phyloP scores from a whole-genome alignment of 2,888 invertebrate species.

The Campoplex nolae region DNA sequence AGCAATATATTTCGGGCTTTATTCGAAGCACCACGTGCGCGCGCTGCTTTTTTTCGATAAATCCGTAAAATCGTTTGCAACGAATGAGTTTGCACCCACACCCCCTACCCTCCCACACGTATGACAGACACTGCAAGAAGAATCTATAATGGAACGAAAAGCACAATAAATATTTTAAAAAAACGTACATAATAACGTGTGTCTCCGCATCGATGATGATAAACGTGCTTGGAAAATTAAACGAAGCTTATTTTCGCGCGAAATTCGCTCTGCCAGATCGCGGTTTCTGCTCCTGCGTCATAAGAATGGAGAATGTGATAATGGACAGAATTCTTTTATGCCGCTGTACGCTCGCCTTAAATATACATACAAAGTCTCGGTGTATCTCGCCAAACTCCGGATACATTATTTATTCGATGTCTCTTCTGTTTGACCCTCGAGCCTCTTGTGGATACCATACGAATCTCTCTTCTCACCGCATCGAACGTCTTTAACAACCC shows the following conservation, averaged over 20 bases:
- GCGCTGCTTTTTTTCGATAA: slow-evolving; percentile 22
- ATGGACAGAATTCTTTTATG: slow-evolving; percentile 50
- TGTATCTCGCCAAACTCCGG: slow-evolving; percentile 39
- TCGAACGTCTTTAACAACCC: neutral
- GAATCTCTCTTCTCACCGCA: neutral
- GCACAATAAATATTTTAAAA: neutral
- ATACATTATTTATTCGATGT: slow-evolving; percentile 71
- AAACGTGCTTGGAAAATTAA: slow-evolving; percentile 60
- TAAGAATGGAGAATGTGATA: slow-evolving; percentile 65
- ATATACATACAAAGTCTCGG: neutral
- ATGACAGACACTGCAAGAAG: neutral
- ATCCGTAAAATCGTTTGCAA: slow-evolving; percentile 23
- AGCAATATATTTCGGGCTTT: neutral
- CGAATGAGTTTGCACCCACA: neutral
- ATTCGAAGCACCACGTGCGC: slow-evolving; percentile 12
- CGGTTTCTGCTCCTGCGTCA: slow-evolving; percentile 39
- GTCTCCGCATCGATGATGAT: slow-evolving; percentile 40
- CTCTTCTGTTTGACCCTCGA: slow-evolving; percentile 44
- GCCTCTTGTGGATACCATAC: slow-evolving; percentile 19
- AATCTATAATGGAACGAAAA: slow-evolving; percentile 10
- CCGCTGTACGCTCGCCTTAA: slow-evolving; percentile 3
- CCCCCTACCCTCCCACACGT: neutral
- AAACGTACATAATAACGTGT: slow-evolving; percentile 21
- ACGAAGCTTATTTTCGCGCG: slow-evolving; percentile 31
- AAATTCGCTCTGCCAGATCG: slow-evolving; percentile 40